Percentiles rank a stretch among this genome's conserved stretches.
Conservation (phyloP, 2,888 invertebrate species). For the Chaetogeoica ovagalla region DNA sequence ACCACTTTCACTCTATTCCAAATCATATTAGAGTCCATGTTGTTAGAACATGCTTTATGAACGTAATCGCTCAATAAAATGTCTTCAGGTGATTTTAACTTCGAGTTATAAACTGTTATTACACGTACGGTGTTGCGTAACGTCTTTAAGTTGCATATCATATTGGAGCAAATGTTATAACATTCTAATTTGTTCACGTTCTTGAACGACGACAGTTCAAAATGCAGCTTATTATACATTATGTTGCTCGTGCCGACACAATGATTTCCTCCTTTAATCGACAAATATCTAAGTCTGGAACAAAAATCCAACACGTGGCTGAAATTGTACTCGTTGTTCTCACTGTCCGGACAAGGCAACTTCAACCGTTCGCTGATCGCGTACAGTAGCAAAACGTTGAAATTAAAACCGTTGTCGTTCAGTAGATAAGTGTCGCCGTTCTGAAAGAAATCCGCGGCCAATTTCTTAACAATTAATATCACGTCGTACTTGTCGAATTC, state of each 20-base stretch:
- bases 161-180: slow-evolving; percentile 69
- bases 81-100: slow-evolving; percentile 72
- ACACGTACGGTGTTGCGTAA: slow-evolving; percentile 68
- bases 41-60: slow-evolving; percentile 67
- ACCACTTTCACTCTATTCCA: slow-evolving; percentile 66
- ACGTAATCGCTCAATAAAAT: slow-evolving; percentile 82
- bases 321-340: slow-evolving; percentile 83
- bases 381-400: slow-evolving; percentile 75
- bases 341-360: slow-evolving; percentile 80
- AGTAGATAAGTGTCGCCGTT: slow-evolving; percentile 73
- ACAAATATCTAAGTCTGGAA: slow-evolving; percentile 72
- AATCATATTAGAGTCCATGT: slow-evolving; percentile 55
- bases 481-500: slow-evolving; percentile 89
- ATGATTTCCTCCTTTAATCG: slow-evolving; percentile 69
- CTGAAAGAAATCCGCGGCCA: slow-evolving; percentile 77
- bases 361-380: slow-evolving; percentile 88
- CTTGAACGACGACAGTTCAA: slow-evolving; percentile 85
- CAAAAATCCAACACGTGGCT: slow-evolving; percentile 89
- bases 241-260: slow-evolving; percentile 82
- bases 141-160: slow-evolving; percentile 67
- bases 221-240: slow-evolving; percentile 74
- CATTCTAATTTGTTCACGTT: slow-evolving; percentile 72
- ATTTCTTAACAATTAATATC: slow-evolving; percentile 78
- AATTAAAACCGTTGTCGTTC: slow-evolving; percentile 68
- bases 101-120: slow-evolving; percentile 68